Evolutionary conservation across 2,797 vertebrate genomes (phyloP).

Genomic region (Buceros bicornis): DNA sequence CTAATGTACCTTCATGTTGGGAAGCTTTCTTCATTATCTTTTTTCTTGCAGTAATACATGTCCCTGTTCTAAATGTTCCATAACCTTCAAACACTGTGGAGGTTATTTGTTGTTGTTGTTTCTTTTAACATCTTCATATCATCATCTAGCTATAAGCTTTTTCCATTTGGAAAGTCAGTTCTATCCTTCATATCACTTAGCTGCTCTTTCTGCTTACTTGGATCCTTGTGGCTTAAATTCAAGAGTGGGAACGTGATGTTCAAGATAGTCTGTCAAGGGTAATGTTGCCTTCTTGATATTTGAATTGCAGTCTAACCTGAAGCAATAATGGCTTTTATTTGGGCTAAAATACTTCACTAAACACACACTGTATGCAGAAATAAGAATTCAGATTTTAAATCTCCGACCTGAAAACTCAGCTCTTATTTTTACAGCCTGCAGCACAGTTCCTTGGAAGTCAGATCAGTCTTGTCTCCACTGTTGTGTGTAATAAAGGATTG

Average conservation of each 20-base stretch:
- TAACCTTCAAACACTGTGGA: not conserved
- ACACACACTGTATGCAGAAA: not conserved
- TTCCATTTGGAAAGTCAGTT: conserved; percentile 16
- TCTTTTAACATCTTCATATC: not conserved
- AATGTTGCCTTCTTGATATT: conserved; percentile 2
- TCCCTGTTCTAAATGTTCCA: not conserved
- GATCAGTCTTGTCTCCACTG: not conserved
- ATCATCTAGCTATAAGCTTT: not conserved
- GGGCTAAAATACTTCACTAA: not conserved
- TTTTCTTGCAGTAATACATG: not conserved
- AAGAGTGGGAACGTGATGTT: conserved; percentile 26
- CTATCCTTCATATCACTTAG: not conserved
- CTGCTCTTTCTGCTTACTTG: conserved; percentile 6
- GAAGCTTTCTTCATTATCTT: not conserved
- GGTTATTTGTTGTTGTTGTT: not conserved
- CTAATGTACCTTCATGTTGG: not conserved
- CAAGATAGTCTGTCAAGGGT: not conserved
- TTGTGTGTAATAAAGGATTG: not conserved
- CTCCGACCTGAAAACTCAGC: not conserved
- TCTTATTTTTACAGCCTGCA: conserved; percentile 10
- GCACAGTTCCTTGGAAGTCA: not conserved
- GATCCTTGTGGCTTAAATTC: conserved; percentile 12
- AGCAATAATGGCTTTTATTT: conserved; percentile 4
- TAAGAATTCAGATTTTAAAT: not conserved
- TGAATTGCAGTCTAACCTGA: conserved; percentile 29